Evolutionary conservation across 2,888 invertebrate species (phyloP).

Genomic region (Creontiades dilutus): DNA sequence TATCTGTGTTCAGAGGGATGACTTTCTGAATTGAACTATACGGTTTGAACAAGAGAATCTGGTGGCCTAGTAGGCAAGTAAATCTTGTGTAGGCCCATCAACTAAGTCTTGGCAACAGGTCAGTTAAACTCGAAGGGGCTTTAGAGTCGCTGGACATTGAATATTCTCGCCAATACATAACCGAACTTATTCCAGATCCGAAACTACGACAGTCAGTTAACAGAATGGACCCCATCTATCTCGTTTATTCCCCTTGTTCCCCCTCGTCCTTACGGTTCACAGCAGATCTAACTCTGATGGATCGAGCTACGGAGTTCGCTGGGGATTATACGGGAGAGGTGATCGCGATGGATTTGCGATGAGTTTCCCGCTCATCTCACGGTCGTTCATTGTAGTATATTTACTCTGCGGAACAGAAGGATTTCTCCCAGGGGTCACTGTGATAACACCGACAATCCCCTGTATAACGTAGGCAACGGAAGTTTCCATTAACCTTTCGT

Average conservation of each 20-base stretch:
- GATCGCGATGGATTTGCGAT: slow-evolving; percentile 30
- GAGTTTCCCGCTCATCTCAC: slow-evolving; percentile 18
- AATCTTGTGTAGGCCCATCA: too few species aligned
- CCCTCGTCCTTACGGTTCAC: neutral
- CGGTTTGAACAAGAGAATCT: too few species aligned
- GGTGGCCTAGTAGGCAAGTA: too few species aligned
- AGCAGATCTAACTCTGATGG: slow-evolving; percentile 22
- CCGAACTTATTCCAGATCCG: neutral
- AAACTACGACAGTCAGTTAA: neutral
- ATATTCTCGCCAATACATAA: neutral
- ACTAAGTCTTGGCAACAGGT: too few species aligned
- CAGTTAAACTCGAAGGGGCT: too few species aligned
- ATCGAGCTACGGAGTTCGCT: neutral
- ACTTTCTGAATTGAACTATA: too few species aligned
- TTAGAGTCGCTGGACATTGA: too few species aligned
- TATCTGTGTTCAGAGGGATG: too few species aligned
- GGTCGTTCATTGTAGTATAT: neutral
- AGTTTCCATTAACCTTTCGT: too few species aligned
- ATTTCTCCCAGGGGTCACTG: neutral
- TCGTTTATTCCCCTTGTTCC: neutral
- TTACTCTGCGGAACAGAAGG: neutral
- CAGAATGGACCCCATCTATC: slow-evolving; percentile 16
- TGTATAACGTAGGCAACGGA: neutral
- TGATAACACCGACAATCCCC: neutral
- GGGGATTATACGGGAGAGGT: slow-evolving; percentile 24